Evolutionary conservation across 2,888 invertebrate genomes (phyloP), one percentile per base, ranked within the genome.

Genomic region (Ernsta delagoae): DNA sequence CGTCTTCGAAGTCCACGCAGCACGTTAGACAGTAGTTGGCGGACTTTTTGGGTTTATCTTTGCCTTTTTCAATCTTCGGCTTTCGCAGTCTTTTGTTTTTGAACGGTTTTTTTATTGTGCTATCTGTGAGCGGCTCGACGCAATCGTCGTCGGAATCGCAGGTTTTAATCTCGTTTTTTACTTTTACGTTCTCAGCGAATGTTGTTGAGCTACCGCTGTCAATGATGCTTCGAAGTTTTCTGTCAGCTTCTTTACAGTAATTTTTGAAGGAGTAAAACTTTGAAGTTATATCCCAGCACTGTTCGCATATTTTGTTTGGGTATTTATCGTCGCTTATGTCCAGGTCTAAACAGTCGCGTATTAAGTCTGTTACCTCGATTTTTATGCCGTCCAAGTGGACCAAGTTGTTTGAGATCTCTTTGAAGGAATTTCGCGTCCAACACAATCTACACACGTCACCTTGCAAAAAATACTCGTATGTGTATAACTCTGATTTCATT

Each of bases 391-490:
- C 65, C 5, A 71, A 66, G 12, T 66, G 9, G 50, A 34, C 56
- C 62, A 7, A 69, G 16, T 16, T 16, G 57, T 16, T 65, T 6
- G 77, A 71, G 59, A 86, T 72, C 71, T 84, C 83, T 39, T 63
- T 78, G 7, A 74, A 74, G 2, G 84, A 85, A 63, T 87, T 80
- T 72, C 74, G 80, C 45, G 74, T 78, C 89, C 89, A 91, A 72
- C 92, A 92, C 6, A 92, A 73, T 72, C 91, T 79, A 68, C 92
- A 92, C 0, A 91, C 80, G 60, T 89, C 81, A 7, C 81, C 78
- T 75, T 86, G 81, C 54, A 81, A 75, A 71, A 92, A 90, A 74
- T 89, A 92, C 70, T 91, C 86, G 60, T 80, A 83, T 4, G 77
- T 84, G 72, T 84, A 89, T 5, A 75, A 9, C 68, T 83, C 79